Conservation (phyloP, 2,888 invertebrate genomes). For the Mystacides longicornis region DNA sequence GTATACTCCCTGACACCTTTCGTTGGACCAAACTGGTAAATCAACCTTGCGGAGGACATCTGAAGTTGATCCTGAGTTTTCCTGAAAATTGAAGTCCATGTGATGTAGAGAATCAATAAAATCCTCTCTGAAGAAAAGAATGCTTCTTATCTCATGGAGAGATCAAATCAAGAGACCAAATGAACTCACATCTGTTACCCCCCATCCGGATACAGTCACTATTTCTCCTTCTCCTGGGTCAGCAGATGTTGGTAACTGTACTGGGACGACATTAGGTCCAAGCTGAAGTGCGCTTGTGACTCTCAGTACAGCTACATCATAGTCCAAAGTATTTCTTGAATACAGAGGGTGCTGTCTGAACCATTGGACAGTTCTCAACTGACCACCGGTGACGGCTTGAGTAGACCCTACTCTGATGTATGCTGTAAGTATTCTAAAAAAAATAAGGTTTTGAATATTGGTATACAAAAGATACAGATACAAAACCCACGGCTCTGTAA, state of each 20-base stretch:
- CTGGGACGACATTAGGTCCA: background rate
- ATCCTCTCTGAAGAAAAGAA: too few relatives aligned
- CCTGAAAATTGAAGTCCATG: too few relatives aligned
- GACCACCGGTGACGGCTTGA: background rate
- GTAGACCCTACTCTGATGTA: background rate
- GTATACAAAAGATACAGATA: too few relatives aligned
- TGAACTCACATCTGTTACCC: constrained; percentile 9
- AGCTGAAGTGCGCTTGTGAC: background rate
- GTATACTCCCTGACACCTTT: constrained; percentile 12
- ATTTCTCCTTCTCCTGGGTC: constrained; percentile 8
- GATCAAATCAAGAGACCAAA: too few relatives aligned
- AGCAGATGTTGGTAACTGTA: background rate
- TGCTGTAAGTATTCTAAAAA: too few relatives aligned
- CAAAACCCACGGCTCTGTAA: too few relatives aligned
- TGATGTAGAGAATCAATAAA: too few relatives aligned
- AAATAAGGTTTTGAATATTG: too few relatives aligned
- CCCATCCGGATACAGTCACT: constrained; percentile 17
- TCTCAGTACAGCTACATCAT: background rate
- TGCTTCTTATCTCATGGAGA: too few relatives aligned
- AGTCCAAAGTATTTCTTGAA: background rate
- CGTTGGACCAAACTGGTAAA: constrained; percentile 16
- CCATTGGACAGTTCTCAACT: background rate
- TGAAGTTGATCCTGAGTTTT: background rate
- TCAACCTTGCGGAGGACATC: constrained; percentile 10
- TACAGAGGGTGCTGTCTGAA: background rate